Evolutionary conservation across 1,140 invertebrate genomes (phyloP).

Genomic region (Himalopsyche phryganea): DNA sequence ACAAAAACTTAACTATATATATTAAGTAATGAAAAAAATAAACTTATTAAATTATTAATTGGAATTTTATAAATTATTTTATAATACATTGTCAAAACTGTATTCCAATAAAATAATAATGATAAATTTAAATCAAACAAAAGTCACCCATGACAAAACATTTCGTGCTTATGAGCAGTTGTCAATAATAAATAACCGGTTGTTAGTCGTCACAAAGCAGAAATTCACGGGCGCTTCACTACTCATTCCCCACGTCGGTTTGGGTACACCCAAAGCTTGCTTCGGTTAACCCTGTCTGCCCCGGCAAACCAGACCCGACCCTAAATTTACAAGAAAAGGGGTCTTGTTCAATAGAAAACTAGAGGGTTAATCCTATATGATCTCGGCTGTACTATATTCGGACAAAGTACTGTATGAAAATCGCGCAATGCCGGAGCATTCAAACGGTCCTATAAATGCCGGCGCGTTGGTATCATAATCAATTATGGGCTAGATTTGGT

Average conservation of each 20-base stretch:
- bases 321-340: constrained; percentile 33
- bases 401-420: not conserved
- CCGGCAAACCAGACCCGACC: constrained; percentile 32
- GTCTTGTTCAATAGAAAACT: constrained; percentile 17
- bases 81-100: too few species aligned
- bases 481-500: constrained; percentile 34
- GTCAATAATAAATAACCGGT: constrained; percentile 32
- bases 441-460: constrained; percentile 26
- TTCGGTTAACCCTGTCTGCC: constrained; percentile 33
- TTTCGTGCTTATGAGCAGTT: constrained; percentile 8
- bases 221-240: constrained; percentile 8
- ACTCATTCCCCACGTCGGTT: constrained; percentile 1
- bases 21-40: too few species aligned
- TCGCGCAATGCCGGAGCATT: constrained; percentile 9
- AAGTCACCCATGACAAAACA: not conserved
- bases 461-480: constrained; percentile 31
- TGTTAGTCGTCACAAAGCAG: constrained; percentile 26
- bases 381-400: not conserved
- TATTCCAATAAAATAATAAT: too few species aligned
- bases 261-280: constrained; percentile 25
- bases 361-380: constrained; percentile 19
- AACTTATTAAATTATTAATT: too few species aligned
- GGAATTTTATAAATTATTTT: too few species aligned
- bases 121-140: too few species aligned
- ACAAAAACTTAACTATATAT: too few species aligned